Conservation (phyloP, 2,888 invertebrate species). For the Venusia cambrica region DNA sequence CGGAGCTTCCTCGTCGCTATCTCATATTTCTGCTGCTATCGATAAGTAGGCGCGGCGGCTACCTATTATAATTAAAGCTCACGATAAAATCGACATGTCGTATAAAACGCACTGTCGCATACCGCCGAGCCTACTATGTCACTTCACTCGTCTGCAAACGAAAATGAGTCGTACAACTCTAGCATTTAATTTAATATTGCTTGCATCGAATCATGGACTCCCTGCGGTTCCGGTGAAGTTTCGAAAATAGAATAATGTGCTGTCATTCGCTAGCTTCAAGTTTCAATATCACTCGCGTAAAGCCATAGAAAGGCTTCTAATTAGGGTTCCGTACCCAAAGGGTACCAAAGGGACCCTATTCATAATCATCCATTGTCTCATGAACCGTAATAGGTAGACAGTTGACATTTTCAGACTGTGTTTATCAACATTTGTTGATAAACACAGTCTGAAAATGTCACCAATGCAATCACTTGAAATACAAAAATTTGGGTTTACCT, state of each 20-base stretch:
- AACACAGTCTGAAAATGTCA: too few relatives aligned
- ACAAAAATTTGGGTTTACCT: too few relatives aligned
- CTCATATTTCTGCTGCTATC: slow-evolving; percentile 49
- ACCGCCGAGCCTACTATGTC: slow-evolving; percentile 7
- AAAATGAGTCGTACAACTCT: slow-evolving; percentile 5
- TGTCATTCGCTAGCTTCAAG: neutral
- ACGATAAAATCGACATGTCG: slow-evolving; percentile 58
- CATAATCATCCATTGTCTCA: too few relatives aligned
- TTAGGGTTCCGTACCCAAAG: too few relatives aligned
- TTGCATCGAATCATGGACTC: neutral
- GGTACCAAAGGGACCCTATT: too few relatives aligned
- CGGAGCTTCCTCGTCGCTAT: slow-evolving; percentile 51
- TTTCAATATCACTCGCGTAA: slow-evolving; percentile 2
- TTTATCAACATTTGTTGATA: too few relatives aligned
- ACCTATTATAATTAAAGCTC: slow-evolving; percentile 62
- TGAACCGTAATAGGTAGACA: too few relatives aligned
- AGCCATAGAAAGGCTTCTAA: too few relatives aligned
- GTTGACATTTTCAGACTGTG: too few relatives aligned
- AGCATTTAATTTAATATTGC: neutral
- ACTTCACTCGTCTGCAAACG: slow-evolving; percentile 2
- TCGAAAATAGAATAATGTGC: slow-evolving; percentile 1
- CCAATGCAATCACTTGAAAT: too few relatives aligned
- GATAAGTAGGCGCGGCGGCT: slow-evolving; percentile 48
- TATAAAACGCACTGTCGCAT: slow-evolving; percentile 13
- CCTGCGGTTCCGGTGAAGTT: too few relatives aligned